Conservation (phyloP, 2,888 invertebrate species). For the Cerastis rubricosa region DNA sequence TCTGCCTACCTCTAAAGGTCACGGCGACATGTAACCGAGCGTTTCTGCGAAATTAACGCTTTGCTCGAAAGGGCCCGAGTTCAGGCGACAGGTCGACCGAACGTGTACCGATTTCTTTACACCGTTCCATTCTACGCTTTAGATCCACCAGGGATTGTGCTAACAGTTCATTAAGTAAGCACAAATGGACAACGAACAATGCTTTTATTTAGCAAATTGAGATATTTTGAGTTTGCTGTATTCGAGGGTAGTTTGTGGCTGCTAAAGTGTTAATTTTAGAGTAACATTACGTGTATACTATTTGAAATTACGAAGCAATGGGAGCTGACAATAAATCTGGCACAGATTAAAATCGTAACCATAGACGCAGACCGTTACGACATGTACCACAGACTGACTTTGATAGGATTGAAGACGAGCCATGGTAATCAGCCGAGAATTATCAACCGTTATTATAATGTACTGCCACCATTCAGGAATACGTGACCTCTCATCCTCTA, state of each 20-base stretch:
- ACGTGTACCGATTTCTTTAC: conserved; percentile 56
- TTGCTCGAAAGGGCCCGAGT: conserved; percentile 46
- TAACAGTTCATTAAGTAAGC: conserved; percentile 46
- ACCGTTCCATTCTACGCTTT: conserved; percentile 36
- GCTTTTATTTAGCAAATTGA: conserved; percentile 44
- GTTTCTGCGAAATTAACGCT: conserved; percentile 58
- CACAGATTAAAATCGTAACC: conserved; percentile 20
- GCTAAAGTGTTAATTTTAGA: background rate
- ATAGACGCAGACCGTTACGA: conserved; percentile 14
- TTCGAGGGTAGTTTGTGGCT: background rate
- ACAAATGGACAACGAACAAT: conserved; percentile 31
- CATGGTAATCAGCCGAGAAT: conserved; percentile 20
- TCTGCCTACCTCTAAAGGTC: conserved; percentile 48
- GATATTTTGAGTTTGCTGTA: conserved; percentile 17
- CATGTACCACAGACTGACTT: conserved; percentile 4
- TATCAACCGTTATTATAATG: conserved; percentile 46
- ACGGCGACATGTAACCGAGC: conserved; percentile 36
- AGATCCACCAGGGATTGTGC: conserved; percentile 43
- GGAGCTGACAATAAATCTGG: conserved; percentile 7
- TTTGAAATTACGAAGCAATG: background rate
- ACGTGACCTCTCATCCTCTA: conserved; percentile 48
- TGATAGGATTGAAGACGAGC: conserved; percentile 9
- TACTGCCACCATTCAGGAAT: background rate
- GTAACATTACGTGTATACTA: background rate
- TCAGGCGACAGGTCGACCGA: conserved; percentile 47